Evolutionary conservation across 2,113 vertebrate genomes (phyloP), one percentile per base, ranked within the genome.

Genomic region (Oenanthe melanoleuca): DNA sequence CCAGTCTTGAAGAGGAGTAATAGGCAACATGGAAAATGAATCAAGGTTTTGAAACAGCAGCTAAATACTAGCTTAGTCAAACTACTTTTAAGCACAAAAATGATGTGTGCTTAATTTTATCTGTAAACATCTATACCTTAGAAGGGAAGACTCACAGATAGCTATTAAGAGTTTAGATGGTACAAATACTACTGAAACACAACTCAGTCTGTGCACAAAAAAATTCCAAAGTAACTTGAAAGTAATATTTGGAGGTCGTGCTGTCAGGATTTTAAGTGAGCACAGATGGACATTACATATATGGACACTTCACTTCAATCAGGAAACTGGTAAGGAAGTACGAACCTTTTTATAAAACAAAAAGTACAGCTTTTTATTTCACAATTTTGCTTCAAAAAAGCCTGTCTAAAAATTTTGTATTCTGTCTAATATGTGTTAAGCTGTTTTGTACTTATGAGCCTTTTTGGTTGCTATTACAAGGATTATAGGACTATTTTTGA

Each of bases 401-500:
- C 53, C 12, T 18, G 2, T 82, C 92, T 87, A 53, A 92, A 93
- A 38, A 23, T 38, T 52, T 66, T 93, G 20, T 90, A 4, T 86
- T 96, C 83, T 89, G 49, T 63, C 63, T 81, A 59, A 78, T 70
- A 44, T 85, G 21, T 87, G 4, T 81, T 42, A 42, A 42, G 40
- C 40, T 84, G 25, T 95, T 97, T 83, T 38, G 84, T 79, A 92
- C 44, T 92, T 74, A 63, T 0, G 28, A 96, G 82, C 60, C 72
- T 94, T 98, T 97, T 91, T 87, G 65, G 91, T 97, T 97, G 94
- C 96, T 97, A 95, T 95, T 97, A 92, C 66, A 73, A 80, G 84
- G 56, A 86, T 56, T 92, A 74, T 26, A 72, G 49, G 80, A 60
- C 74, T 97, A 31, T 94, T 82, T 89, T 84, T 95, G 81, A 83